A percentile compares a stretch with the other conserved stretches of the same genome.
These are phyloP conservation scores for Pycnonotus jocosus DNA, from an alignment of 2,113 vertebrate genomes.

Conservation along the genomic window DNA sequence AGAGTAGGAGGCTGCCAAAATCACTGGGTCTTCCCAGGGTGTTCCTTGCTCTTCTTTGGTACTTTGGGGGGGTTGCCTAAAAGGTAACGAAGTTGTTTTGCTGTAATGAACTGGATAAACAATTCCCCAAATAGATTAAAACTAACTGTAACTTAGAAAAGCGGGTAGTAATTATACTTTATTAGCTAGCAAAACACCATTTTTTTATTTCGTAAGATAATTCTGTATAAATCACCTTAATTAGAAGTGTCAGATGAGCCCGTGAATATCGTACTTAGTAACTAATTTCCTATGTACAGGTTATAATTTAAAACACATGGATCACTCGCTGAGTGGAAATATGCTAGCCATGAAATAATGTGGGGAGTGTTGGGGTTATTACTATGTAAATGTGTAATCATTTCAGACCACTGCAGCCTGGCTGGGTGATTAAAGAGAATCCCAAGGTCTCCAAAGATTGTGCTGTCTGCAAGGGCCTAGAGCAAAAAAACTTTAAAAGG, in stretches of 20 bases:
- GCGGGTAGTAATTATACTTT: slow-evolving; percentile 80
- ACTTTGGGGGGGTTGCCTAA: not conserved
- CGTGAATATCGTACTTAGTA: slow-evolving; percentile 79
- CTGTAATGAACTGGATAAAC: slow-evolving; percentile 81
- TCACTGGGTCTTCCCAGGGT: not conserved
- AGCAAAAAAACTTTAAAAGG: slow-evolving; percentile 71
- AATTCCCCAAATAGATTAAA: slow-evolving; percentile 87
- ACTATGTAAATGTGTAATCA: slow-evolving; percentile 77
- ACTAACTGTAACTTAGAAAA: slow-evolving; percentile 82
- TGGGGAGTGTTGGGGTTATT: slow-evolving; percentile 69
- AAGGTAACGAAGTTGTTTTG: slow-evolving; percentile 69
- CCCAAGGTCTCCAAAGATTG: slow-evolving; percentile 71
- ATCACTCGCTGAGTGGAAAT: slow-evolving; percentile 72
- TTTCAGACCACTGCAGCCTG: slow-evolving; percentile 67
- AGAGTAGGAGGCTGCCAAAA: not conserved
- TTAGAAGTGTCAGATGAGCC: slow-evolving; percentile 83
- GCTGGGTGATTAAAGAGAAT: slow-evolving; percentile 72
- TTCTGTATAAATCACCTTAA: slow-evolving; percentile 86
- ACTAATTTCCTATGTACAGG: slow-evolving; percentile 81
- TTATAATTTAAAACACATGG: slow-evolving; percentile 85
- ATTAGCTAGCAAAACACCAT: slow-evolving; percentile 78
- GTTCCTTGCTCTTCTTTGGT: not conserved
- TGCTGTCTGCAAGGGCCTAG: slow-evolving; percentile 66
- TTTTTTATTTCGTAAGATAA: slow-evolving; percentile 85
- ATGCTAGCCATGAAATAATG: slow-evolving; percentile 73